Conservation (phyloP, 2,113 vertebrate genomes). For the Otocyon megalotis region DNA sequence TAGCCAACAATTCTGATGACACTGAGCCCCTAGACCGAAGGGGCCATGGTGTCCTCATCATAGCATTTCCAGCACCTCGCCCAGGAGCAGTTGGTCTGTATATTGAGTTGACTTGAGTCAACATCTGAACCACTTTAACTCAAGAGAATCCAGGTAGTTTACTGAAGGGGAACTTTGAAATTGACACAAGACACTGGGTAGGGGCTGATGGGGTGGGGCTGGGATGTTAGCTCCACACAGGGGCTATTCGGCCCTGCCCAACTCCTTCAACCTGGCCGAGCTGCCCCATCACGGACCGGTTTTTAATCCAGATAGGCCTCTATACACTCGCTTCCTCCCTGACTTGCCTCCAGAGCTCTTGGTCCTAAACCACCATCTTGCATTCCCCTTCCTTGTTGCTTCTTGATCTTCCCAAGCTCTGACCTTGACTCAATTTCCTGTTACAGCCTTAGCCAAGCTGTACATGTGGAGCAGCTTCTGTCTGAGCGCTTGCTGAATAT, state of each 20-base stretch:
- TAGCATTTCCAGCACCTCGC: not conserved
- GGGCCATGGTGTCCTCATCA: not conserved
- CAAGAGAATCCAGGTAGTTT: not conserved
- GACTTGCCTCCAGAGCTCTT: not conserved
- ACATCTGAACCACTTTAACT: not conserved
- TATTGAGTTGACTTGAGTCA: constrained; percentile 6
- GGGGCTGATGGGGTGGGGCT: not conserved
- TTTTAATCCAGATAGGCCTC: not conserved
- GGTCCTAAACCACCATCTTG: not conserved
- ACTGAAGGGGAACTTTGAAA: not conserved
- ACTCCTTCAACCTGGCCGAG: not conserved
- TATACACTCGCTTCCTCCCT: not conserved
- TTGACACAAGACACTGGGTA: not conserved
- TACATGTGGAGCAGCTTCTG: not conserved
- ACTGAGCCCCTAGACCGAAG: not conserved
- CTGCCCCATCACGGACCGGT: not conserved
- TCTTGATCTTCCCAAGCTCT: not conserved
- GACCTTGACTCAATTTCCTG: not conserved
- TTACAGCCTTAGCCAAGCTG: not conserved
- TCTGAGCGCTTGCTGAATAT: not conserved
- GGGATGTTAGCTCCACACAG: not conserved
- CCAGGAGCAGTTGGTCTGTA: not conserved
- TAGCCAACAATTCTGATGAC: not conserved
- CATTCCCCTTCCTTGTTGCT: not conserved
- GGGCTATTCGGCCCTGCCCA: not conserved